These are phyloP conservation scores for Ambastaia sidthimunki DNA, from an alignment of 2,797 vertebrate species.

Conservation along the genomic window DNA sequence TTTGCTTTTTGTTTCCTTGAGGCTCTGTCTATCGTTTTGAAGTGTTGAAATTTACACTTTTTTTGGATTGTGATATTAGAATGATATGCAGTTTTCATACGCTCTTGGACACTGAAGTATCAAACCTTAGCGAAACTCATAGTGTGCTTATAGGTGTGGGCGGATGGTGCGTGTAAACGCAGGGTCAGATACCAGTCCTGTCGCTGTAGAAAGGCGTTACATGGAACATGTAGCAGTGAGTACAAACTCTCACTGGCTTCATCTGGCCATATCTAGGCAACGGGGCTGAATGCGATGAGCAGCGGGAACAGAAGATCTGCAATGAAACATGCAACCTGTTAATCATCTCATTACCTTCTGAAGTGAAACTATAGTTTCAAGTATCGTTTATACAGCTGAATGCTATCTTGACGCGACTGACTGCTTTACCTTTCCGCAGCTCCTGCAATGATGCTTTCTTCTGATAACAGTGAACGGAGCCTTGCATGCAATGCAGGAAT, in stretches of 20 bases:
- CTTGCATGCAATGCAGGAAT: conserved; percentile 92
- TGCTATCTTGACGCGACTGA: not conserved
- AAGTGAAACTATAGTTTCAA: not conserved
- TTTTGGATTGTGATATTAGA: conserved; percentile 20
- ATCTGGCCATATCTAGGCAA: conserved; percentile 95
- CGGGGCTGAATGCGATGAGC: conserved; percentile 94
- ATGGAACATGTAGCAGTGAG: conserved; percentile 98
- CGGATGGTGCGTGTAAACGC: not conserved
- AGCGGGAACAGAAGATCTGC: conserved; percentile 99
- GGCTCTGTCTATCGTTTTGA: conserved; percentile 8
- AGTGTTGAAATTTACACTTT: conserved; percentile 51
- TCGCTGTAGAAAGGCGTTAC: conserved; percentile 98
- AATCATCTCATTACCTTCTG: conserved; percentile 10
- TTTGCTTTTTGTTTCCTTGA: conserved; percentile 32
- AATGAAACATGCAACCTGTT: conserved; percentile 58
- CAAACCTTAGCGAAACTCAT: conserved; percentile 22
- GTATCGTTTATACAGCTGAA: not conserved
- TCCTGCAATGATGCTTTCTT: conserved; percentile 97
- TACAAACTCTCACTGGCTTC: conserved; percentile 96
- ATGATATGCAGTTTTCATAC: conserved; percentile 37
- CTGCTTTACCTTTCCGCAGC: conserved; percentile 92
- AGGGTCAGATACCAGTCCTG: conserved; percentile 76
- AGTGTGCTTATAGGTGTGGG: conserved; percentile 50
- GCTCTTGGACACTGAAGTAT: conserved; percentile 15
- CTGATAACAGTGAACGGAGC: conserved; percentile 98